Conservation (phyloP, 2,888 invertebrate genomes). For the Drosophila hamatofila region DNA sequence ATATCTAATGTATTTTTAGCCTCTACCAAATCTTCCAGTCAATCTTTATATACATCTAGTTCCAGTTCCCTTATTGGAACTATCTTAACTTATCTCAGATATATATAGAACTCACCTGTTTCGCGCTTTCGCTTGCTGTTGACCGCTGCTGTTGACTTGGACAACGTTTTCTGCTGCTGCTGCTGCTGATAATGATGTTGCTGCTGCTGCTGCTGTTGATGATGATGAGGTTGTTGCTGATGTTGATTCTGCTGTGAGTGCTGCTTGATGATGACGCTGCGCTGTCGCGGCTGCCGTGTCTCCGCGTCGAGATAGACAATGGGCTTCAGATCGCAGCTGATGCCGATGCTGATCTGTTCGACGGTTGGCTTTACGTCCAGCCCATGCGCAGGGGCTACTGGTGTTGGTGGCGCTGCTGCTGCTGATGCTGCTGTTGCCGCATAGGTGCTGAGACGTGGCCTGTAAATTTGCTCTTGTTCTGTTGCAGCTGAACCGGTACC, state of each 20-base stretch:
- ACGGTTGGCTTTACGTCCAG: slow-evolving; percentile 55
- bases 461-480: slow-evolving; percentile 31
- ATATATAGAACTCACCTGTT: slow-evolving; percentile 62
- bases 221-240: slow-evolving; percentile 30
- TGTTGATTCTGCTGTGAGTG: slow-evolving; percentile 39
- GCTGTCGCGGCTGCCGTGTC: slow-evolving; percentile 51
- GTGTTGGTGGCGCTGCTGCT: slow-evolving; percentile 17
- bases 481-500: slow-evolving; percentile 31
- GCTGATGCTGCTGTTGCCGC: slow-evolving; percentile 18
- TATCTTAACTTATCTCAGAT: neutral
- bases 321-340: slow-evolving; percentile 47
- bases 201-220: slow-evolving; percentile 47
- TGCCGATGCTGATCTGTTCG: slow-evolving; percentile 64
- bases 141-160: slow-evolving; percentile 52
- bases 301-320: slow-evolving; percentile 61
- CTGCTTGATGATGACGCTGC: slow-evolving; percentile 53
- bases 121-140: slow-evolving; percentile 75
- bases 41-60: neutral
- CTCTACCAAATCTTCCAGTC: neutral
- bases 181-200: slow-evolving; percentile 34
- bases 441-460: slow-evolving; percentile 25
- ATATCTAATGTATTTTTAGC: neutral
- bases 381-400: slow-evolving; percentile 44
- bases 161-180: slow-evolving; percentile 46
- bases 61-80: neutral